phyloP scores from a whole-genome alignment of 2,888 invertebrate species.

The Melanargia galathea region DNA sequence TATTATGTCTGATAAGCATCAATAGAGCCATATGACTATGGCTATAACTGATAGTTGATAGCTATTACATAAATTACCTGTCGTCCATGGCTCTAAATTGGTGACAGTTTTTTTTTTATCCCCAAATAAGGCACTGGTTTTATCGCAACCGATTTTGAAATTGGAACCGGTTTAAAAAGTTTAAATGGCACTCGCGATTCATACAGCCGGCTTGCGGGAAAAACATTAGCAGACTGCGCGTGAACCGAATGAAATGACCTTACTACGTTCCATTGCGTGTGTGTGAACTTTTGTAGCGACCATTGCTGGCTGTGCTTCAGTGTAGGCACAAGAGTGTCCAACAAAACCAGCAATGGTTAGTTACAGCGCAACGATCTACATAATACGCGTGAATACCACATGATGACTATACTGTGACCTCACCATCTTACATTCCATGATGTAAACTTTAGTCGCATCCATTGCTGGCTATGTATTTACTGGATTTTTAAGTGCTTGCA shows the following conservation, averaged over 20 bases:
- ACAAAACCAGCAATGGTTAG: constrained; percentile 40
- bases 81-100: constrained; percentile 32
- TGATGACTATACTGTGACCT: neutral
- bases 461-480: constrained; percentile 43
- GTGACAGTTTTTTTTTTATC: constrained; percentile 27
- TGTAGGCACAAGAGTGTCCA: neutral
- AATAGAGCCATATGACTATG: neutral
- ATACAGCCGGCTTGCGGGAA: constrained; percentile 65
- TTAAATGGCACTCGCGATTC: constrained; percentile 45
- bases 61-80: constrained; percentile 40
- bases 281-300: neutral
- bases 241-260: constrained; percentile 35
- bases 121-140: constrained; percentile 27
- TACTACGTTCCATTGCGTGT: constrained; percentile 39
- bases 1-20: neutral
- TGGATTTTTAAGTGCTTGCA: neutral
- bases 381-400: neutral
- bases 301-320: constrained; percentile 42
- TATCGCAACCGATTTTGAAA: constrained; percentile 47
- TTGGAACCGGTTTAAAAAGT: constrained; percentile 57
- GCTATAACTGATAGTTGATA: constrained; percentile 24
- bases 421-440: neutral
- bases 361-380: neutral
- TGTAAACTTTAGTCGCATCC: constrained; percentile 18
- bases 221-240: constrained; percentile 66